phyloP scores from a whole-genome alignment of 2,113 vertebrate species.

The Oreochromis tanganicae region DNA sequence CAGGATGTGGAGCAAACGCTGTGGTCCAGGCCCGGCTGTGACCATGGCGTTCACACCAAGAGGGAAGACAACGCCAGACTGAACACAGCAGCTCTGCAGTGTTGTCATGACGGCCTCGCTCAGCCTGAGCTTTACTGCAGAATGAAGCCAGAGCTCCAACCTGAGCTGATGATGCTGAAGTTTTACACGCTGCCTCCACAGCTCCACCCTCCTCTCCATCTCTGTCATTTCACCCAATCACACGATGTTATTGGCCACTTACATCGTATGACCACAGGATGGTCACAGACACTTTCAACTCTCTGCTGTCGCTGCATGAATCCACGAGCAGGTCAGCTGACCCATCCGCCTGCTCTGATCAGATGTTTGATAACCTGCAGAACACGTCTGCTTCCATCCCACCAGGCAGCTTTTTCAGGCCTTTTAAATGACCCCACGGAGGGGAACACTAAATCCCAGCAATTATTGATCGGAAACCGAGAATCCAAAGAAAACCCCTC shows the following conservation, averaged over 20 bases:
- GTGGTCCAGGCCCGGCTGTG: background rate
- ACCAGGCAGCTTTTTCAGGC: background rate
- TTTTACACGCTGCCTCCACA: background rate
- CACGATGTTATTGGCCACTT: background rate
- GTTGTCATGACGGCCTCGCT: background rate
- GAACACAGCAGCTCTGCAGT: background rate
- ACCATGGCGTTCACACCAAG: background rate
- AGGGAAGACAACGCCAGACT: background rate
- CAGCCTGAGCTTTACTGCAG: background rate
- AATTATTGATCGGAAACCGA: background rate
- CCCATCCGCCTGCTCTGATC: background rate
- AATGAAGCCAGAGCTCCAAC: background rate
- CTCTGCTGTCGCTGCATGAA: fast-evolving
- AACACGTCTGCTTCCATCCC: background rate
- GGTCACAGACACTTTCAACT: background rate
- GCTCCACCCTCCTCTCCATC: background rate
- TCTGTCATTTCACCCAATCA: background rate
- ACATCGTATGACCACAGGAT: background rate
- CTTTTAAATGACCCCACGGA: fast-evolving
- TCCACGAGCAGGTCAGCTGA: background rate
- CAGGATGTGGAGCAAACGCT: background rate
- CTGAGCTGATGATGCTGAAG: background rate
- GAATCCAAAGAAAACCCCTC: background rate
- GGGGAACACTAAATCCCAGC: background rate
- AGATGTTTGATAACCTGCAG: background rate